Evolutionary conservation across 2,797 vertebrate species (phyloP).

Genomic region (Amazonetta brasiliensis): DNA sequence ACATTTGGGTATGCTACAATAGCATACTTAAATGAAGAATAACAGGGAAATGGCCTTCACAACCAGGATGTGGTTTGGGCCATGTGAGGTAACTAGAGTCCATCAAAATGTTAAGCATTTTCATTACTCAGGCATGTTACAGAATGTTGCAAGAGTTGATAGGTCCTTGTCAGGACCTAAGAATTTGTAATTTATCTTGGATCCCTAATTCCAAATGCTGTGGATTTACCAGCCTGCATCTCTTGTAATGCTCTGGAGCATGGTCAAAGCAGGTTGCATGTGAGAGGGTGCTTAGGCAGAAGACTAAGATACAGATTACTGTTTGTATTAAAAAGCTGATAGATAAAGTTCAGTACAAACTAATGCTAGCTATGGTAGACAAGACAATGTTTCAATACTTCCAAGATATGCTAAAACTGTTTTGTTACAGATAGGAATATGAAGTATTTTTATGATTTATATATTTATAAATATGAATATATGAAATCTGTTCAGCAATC

Average conservation of each 20-base stretch:
- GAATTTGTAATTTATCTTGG: background rate
- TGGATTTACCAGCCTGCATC: background rate
- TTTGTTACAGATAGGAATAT: background rate
- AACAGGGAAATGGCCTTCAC: background rate
- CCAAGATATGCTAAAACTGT: background rate
- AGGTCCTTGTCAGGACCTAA: background rate
- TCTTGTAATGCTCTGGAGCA: background rate
- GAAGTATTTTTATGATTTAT: background rate
- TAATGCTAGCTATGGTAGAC: background rate
- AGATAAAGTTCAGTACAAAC: background rate
- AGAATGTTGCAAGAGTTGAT: background rate
- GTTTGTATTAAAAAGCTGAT: too few relatives aligned
- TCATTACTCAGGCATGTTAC: background rate
- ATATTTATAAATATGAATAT: background rate
- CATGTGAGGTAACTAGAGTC: fast-evolving
- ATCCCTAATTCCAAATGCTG: background rate
- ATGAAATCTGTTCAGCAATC: background rate
- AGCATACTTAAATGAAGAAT: background rate
- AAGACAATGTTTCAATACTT: background rate
- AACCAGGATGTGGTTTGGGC: fast-evolving
- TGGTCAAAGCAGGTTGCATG: background rate
- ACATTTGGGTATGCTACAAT: background rate
- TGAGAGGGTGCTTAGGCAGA: background rate
- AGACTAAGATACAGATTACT: background rate
- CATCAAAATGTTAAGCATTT: background rate